Percentiles rank a stretch among this genome's conserved stretches.
phyloP scores from a whole-genome alignment of 2,888 invertebrate genomes.

The Mamestra brassicae region DNA sequence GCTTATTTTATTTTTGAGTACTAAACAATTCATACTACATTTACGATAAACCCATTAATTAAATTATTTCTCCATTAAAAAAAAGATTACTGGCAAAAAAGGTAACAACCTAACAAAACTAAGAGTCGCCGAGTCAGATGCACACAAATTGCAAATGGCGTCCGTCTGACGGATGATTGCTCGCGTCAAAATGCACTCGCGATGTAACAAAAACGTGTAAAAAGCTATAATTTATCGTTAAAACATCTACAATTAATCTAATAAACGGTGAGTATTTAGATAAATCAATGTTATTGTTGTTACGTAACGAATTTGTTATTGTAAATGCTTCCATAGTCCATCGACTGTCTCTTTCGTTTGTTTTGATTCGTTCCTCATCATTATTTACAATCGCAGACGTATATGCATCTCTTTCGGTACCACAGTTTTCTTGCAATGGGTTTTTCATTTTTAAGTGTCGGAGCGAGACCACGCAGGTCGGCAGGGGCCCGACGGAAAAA shows the following conservation, averaged over 20 bases:
- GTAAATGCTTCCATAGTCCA: conserved; percentile 76
- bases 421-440: conserved; percentile 87
- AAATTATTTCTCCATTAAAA: neutral
- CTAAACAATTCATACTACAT: neutral
- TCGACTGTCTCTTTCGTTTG: conserved; percentile 85
- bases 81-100: neutral
- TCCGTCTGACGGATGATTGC: conserved; percentile 82
- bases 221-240: conserved; percentile 67
- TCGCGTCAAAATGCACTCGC: conserved; percentile 83
- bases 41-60: neutral
- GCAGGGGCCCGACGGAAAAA: conserved; percentile 86
- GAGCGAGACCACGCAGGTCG: conserved; percentile 83
- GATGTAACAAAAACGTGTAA: conserved; percentile 77
- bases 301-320: conserved; percentile 82
- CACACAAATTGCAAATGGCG: conserved; percentile 84
- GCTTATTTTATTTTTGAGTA: neutral
- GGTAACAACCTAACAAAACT: conserved; percentile 44
- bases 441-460: conserved; percentile 89
- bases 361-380: conserved; percentile 86
- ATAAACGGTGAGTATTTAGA: conserved; percentile 71
- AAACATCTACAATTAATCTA: conserved; percentile 61
- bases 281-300: conserved; percentile 59
- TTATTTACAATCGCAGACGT: conserved; percentile 88
- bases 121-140: conserved; percentile 62
- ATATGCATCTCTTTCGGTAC: conserved; percentile 84